Evolutionary conservation across 2,113 vertebrate species (phyloP), one percentile per base, ranked within the genome.

Genomic region (Calonectris borealis): DNA sequence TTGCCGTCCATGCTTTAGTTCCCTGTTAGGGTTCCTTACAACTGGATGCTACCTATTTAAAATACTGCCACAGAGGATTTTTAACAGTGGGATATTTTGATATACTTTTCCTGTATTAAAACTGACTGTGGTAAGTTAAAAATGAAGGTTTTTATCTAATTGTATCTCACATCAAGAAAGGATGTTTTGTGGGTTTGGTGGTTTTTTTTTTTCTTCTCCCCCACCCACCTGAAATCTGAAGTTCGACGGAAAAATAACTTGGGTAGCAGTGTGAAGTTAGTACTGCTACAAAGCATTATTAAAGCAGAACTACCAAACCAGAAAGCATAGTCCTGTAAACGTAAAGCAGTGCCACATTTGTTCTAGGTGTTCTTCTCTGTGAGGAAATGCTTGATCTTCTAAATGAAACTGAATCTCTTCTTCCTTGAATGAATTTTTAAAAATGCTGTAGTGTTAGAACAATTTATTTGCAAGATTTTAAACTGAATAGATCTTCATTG

Each of bases 311-410:
- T 88, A 84, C 72, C 61, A 96, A 90, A 61, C 55, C 83, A 96
- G 90, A 97, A 95, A 42, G 4, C n/a, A 58, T 19, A 10, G 1
- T 46, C 70, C 58, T 73, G 22, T 80, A 87, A 93, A 73, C 29
- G 81, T 94, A 91, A 90, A 83, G 65, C 65, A 78, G 16, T 93
- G 70, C 66, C 79, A 81, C 25, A 38, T 96, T 95, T 93, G 13
- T 96, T 95, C 66, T 94, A 89, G n/a, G 12, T 65, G 24, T 64
- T 95, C 95, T 94, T 49, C 22, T 94, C 64, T 94, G 73, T 87
- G 66, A 97, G 96, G 70, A 93, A 78, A 83, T 87, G 52, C 36
- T 96, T 97, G 83, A 73, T 97, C 68, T 97, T 86, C 57, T 92
- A 93, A 97, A 80, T 79, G 57, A 94, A 97, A 83, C 72, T 58